Conservation (phyloP, 2,888 invertebrate genomes). For the Teleogryllus oceanicus region DNA sequence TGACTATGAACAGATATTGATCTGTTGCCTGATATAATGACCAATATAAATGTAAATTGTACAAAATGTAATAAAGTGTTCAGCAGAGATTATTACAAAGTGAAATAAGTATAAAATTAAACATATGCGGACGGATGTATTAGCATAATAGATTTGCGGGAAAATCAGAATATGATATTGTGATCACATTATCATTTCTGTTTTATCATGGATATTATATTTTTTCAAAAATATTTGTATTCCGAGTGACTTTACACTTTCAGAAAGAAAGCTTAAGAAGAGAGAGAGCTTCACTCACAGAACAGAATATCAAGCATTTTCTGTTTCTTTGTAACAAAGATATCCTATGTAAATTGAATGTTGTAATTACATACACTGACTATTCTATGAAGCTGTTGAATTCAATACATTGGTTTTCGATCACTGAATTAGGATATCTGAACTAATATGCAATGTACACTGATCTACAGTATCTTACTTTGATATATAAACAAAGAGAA, state of each 20-base stretch:
- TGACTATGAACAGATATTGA: not conserved
- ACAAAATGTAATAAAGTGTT: not conserved
- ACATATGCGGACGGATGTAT: not conserved
- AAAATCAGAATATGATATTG: too few species aligned
- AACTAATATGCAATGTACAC: not conserved
- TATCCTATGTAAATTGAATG: too few species aligned
- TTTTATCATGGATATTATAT: too few species aligned
- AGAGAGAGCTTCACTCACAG: too few species aligned
- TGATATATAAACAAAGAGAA: not conserved
- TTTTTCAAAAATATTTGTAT: too few species aligned
- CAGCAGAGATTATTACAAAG: not conserved
- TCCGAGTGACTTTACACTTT: too few species aligned
- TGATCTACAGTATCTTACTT: not conserved
- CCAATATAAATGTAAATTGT: not conserved
- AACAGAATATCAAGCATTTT: too few species aligned
- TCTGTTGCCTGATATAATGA: not conserved
- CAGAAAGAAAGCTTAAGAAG: too few species aligned
- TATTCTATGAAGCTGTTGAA: too few species aligned
- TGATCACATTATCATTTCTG: too few species aligned
- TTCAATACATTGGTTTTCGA: not conserved
- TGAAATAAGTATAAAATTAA: not conserved
- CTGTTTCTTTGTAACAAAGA: too few species aligned
- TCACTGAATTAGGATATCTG: not conserved
- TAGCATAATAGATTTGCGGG: not conserved
- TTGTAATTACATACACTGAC: too few species aligned